Percentiles rank a stretch among this genome's conserved stretches.
Evolutionary conservation across 2,113 vertebrate species (phyloP).

Genomic region (Zosterops japonicus): DNA sequence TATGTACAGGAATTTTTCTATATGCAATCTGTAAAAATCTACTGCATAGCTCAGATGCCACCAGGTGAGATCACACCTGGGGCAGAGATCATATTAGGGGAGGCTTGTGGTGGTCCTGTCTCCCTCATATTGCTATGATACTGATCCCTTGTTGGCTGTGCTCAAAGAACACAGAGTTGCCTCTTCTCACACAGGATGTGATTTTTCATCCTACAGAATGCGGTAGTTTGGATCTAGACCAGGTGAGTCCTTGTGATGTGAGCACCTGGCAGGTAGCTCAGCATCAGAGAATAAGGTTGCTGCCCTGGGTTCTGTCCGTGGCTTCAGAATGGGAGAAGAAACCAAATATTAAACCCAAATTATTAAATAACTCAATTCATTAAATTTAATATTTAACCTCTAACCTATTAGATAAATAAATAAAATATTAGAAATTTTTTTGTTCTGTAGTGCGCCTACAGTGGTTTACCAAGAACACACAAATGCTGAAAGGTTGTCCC

Average conservation of each 20-base stretch:
- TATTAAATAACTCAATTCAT: background rate
- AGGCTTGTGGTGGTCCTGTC: background rate
- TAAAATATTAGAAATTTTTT: accelerated
- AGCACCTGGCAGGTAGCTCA: background rate
- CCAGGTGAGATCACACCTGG: background rate
- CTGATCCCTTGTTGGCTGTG: background rate
- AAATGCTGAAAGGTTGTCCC: background rate
- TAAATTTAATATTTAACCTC: background rate
- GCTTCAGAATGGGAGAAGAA: background rate
- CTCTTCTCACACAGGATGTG: background rate
- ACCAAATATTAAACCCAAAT: background rate
- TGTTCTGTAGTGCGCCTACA: accelerated
- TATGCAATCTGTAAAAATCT: background rate
- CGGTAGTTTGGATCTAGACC: background rate
- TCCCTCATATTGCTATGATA: background rate
- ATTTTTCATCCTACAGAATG: background rate
- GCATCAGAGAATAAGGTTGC: background rate
- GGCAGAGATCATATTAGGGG: accelerated
- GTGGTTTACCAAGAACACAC: background rate
- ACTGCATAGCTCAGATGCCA: background rate
- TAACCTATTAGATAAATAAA: background rate
- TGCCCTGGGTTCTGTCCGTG: background rate
- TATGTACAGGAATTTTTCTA: background rate
- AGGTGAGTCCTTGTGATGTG: background rate
- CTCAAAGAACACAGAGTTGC: background rate